Evolutionary conservation across 2,797 vertebrate species (phyloP).

Genomic region (Coranthus polyacanthus): DNA sequence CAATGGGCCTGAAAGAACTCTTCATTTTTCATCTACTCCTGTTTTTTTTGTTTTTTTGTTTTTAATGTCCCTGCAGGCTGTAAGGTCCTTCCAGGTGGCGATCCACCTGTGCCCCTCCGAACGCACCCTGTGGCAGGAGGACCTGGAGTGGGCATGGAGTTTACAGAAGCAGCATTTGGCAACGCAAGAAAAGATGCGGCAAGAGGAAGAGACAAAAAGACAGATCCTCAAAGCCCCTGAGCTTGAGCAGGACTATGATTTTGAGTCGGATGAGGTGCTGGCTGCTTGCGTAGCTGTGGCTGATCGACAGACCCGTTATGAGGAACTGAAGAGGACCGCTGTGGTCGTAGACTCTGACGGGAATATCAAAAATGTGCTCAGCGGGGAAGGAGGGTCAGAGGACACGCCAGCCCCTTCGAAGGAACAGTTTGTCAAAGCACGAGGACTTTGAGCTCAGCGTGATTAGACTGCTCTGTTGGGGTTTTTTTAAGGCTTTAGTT

Average conservation of each 20-base stretch:
- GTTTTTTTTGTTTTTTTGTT: background rate
- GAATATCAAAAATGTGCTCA: slow-evolving; percentile 52
- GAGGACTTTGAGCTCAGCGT: slow-evolving; percentile 71
- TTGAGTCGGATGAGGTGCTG: slow-evolving; percentile 96
- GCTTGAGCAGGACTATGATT: slow-evolving; percentile 93
- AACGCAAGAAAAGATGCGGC: slow-evolving; percentile 71
- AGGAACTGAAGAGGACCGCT: slow-evolving; percentile 81
- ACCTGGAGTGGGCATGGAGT: slow-evolving; percentile 91
- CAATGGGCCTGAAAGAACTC: too few relatives aligned
- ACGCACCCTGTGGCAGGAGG: slow-evolving; percentile 91
- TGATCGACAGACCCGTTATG: slow-evolving; percentile 86
- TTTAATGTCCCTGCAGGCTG: slow-evolving; percentile 71
- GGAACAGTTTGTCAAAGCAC: slow-evolving; percentile 89
- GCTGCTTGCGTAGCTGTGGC: slow-evolving; percentile 94
- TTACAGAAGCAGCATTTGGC: slow-evolving; percentile 86
- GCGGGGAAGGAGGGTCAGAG: slow-evolving; percentile 52
- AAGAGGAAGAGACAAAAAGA: slow-evolving; percentile 74
- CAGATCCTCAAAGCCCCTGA: slow-evolving; percentile 81
- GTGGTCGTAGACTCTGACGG: slow-evolving; percentile 86
- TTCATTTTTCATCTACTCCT: background rate
- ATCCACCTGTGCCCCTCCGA: slow-evolving; percentile 92
- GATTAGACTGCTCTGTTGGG: background rate
- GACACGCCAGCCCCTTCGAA: slow-evolving; percentile 69
- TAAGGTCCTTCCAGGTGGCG: slow-evolving; percentile 89
- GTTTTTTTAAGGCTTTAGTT: slow-evolving; percentile 22